Percentiles rank a stretch among this genome's conserved stretches.
Evolutionary conservation across 2,888 invertebrate species (phyloP).

Genomic region (Epinotia bilunana): DNA sequence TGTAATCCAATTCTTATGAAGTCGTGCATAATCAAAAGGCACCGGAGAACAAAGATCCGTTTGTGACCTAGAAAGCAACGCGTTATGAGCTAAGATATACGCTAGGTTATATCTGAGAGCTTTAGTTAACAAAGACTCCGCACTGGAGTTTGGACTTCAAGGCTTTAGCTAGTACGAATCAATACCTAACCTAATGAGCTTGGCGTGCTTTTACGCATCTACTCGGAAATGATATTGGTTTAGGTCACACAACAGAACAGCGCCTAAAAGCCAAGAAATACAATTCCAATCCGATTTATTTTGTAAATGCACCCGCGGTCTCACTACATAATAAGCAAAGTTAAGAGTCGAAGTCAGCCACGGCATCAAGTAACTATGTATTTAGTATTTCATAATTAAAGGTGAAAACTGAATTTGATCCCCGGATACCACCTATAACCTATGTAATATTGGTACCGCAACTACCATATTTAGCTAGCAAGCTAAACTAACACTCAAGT

Average conservation of each 20-base stretch:
- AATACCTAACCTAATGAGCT: constrained; percentile 4
- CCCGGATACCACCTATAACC: too few relatives aligned
- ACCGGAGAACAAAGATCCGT: constrained; percentile 15
- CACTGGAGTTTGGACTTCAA: constrained; percentile 38
- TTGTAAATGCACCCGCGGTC: too few relatives aligned
- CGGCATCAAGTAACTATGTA: too few relatives aligned
- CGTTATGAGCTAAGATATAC: background rate
- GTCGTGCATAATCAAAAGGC: background rate
- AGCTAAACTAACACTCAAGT: background rate
- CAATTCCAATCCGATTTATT: too few relatives aligned
- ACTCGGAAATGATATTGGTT: background rate
- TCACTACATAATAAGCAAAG: too few relatives aligned
- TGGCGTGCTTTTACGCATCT: background rate
- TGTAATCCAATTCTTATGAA: background rate
- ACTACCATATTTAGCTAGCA: background rate
- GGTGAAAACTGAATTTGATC: too few relatives aligned
- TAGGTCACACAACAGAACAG: background rate
- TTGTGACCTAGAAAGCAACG: constrained; percentile 30
- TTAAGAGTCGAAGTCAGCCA: too few relatives aligned
- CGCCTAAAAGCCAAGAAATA: too few relatives aligned
- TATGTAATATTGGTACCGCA: background rate
- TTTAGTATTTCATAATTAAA: too few relatives aligned
- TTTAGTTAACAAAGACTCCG: constrained; percentile 19
- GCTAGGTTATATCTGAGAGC: constrained; percentile 2
- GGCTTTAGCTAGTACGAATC: constrained; percentile 28